phyloP scores from a whole-genome alignment of 2,797 vertebrate species.

The Sebastes dallii region DNA sequence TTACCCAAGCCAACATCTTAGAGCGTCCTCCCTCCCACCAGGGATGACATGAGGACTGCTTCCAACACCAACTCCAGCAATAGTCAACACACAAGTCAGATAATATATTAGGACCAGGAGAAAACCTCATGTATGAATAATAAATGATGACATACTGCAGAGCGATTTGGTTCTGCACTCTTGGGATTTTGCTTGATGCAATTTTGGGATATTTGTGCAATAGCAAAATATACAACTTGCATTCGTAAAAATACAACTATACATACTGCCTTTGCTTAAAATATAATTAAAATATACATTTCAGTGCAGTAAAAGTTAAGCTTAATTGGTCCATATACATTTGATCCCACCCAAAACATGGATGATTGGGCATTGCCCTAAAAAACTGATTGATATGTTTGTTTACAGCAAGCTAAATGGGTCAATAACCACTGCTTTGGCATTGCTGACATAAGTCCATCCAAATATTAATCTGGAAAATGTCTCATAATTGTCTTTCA shows the following conservation, averaged over 20 bases:
- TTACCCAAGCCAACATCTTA: constrained; percentile 16
- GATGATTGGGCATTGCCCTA: background rate
- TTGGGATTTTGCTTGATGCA: background rate
- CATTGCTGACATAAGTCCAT: background rate
- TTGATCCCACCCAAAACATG: background rate
- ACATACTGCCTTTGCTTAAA: background rate
- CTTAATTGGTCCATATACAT: background rate
- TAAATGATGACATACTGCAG: background rate
- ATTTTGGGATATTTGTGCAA: background rate
- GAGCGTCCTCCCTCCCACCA: background rate
- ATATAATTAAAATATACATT: background rate
- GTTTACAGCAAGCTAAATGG: background rate
- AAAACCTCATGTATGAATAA: background rate
- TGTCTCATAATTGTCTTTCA: background rate
- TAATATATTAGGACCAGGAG: background rate
- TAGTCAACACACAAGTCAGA: background rate
- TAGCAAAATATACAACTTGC: background rate
- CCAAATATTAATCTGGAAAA: background rate
- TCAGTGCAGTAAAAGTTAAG: background rate
- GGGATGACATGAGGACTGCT: background rate
- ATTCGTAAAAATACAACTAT: background rate
- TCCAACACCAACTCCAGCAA: background rate
- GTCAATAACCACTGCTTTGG: background rate
- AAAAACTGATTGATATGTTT: background rate
- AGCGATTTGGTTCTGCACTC: background rate